Percentiles rank a stretch among this genome's conserved stretches.
phyloP scores from a whole-genome alignment of 1,140 invertebrate species.

The Platorchestia sp. region DNA sequence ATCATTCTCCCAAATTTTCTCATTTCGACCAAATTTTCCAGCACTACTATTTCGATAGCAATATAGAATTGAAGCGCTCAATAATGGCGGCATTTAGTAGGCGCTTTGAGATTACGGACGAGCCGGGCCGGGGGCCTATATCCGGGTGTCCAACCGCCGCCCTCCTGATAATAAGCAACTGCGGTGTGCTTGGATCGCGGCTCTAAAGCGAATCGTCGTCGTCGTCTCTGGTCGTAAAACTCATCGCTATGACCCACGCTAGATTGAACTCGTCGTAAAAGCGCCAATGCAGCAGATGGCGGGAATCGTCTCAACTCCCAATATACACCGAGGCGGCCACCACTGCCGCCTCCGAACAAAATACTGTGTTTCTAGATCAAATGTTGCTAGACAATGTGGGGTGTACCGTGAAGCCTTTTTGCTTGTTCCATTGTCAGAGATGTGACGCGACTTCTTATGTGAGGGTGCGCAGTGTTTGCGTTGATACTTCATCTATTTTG shows the following conservation, averaged over 20 bases:
- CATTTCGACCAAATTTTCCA: too few relatives aligned
- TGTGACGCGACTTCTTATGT: background rate
- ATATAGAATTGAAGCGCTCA: background rate
- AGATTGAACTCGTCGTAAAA: conserved; percentile 43
- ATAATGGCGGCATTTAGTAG: background rate
- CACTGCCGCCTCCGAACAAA: background rate
- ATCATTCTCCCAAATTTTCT: too few relatives aligned
- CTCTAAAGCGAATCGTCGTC: conserved; percentile 6
- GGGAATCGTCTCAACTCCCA: background rate
- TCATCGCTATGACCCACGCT: conserved; percentile 15
- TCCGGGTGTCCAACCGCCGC: background rate
- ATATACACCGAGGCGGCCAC: background rate
- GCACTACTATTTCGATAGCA: background rate
- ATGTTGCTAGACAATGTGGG: background rate
- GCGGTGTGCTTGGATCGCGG: background rate
- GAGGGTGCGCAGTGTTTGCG: background rate
- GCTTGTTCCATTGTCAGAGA: too few relatives aligned
- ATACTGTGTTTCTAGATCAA: background rate
- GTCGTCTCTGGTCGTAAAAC: conserved; percentile 23
- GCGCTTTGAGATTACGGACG: background rate
- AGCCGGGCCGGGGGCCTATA: background rate
- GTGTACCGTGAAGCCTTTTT: background rate
- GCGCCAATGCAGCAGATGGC: conserved; percentile 31
- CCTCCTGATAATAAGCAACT: background rate
- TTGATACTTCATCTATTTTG: background rate